phyloP scores from a whole-genome alignment of 2,797 vertebrate species.

The Coreius guichenoti region DNA sequence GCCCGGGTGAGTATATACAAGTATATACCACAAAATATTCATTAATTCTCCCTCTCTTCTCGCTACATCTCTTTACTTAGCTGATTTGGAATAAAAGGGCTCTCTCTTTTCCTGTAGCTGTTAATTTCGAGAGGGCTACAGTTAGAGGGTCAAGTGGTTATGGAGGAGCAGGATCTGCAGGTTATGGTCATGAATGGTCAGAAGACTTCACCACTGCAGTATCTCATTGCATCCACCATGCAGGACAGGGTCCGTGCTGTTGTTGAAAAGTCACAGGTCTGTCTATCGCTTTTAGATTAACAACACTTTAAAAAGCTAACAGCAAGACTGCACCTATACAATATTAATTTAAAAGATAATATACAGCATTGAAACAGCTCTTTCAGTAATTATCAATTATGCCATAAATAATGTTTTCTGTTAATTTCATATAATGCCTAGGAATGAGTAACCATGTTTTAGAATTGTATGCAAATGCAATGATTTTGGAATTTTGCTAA shows the following conservation, averaged over 20 bases:
- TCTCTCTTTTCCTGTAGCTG: conserved; percentile 70
- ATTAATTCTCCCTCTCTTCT: neutral
- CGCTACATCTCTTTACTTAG: neutral
- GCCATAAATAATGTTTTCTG: neutral
- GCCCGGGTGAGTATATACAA: conserved; percentile 65
- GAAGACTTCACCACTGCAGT: conserved; percentile 80
- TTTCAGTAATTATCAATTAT: neutral
- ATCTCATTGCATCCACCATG: conserved; percentile 76
- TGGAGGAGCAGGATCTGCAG: conserved; percentile 84
- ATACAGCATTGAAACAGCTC: neutral
- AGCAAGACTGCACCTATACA: neutral
- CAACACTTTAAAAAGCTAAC: neutral
- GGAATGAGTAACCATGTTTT: neutral
- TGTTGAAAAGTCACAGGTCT: conserved; percentile 79
- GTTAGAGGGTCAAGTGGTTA: conserved; percentile 85
- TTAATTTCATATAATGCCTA: neutral
- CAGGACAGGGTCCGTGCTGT: conserved; percentile 80
- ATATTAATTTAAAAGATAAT: neutral
- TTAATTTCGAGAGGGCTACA: conserved; percentile 85
- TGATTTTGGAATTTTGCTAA: neutral
- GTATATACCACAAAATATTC: neutral
- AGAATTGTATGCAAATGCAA: neutral
- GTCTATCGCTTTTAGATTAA: neutral
- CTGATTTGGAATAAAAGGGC: neutral
- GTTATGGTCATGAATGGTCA: conserved; percentile 76